Evolutionary conservation across 2,797 vertebrate genomes (phyloP).

Genomic region (Xerus rutilus): DNA sequence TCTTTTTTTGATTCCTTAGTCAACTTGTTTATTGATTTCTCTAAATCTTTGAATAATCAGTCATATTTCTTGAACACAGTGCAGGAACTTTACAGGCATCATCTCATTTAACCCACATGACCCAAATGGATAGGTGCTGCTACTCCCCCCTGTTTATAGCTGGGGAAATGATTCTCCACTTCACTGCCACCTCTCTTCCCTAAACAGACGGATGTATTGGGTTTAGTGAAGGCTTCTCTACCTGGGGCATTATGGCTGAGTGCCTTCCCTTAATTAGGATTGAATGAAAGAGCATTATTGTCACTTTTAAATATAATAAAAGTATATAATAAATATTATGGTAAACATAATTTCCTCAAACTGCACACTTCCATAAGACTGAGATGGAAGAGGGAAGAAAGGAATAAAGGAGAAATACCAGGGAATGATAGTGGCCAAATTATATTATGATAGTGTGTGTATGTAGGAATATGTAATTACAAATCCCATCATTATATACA

Average conservation of each 20-base stretch:
- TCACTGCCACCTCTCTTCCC: no score
- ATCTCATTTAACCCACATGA: not conserved
- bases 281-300: not conserved
- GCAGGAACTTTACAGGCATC: not conserved
- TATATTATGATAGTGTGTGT: no score
- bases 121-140: not conserved
- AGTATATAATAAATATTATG: not conserved
- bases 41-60: not conserved
- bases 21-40: not conserved
- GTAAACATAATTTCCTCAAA: conserved; percentile 30
- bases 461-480: no score
- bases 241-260: not conserved
- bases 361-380: not conserved
- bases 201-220: no score
- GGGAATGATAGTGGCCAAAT: no score
- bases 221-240: not conserved
- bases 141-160: not conserved
- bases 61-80: not conserved
- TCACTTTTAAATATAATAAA: conserved; percentile 9
- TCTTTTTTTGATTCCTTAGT: not conserved
- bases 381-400: no score
- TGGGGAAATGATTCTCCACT: not conserved
- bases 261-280: not conserved
- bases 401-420: no score
- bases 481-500: no score